Conservation (phyloP, 2,797 vertebrate genomes). For the Centropyge bicolor region DNA sequence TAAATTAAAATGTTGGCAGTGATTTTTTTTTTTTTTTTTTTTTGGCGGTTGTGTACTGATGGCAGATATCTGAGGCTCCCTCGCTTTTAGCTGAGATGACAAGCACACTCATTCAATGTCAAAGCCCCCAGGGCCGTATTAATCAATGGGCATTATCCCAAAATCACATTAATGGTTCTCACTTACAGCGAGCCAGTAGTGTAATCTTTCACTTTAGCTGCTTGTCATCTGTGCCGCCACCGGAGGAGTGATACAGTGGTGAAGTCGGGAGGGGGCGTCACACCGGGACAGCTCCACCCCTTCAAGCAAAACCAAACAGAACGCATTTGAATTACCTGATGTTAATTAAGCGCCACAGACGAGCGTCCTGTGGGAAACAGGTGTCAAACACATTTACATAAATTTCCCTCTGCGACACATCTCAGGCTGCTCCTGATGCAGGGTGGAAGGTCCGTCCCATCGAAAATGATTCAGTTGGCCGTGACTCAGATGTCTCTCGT, state of each 20-base stretch:
- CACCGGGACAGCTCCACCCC: slow-evolving; percentile 29
- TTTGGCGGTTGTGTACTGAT: slow-evolving; percentile 43
- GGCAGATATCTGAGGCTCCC: slow-evolving; percentile 62
- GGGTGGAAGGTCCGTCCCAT: slow-evolving; percentile 10
- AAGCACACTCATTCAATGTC: slow-evolving; percentile 72
- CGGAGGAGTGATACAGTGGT: slow-evolving; percentile 35
- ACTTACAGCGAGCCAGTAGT: slow-evolving; percentile 57
- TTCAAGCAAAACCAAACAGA: slow-evolving; percentile 42
- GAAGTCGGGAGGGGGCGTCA: slow-evolving; percentile 34
- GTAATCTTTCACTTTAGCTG: slow-evolving; percentile 69
- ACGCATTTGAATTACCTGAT: slow-evolving; percentile 48
- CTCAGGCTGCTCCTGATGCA: slow-evolving; percentile 44
- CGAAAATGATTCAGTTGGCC: slow-evolving; percentile 34
- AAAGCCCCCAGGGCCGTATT: slow-evolving; percentile 57
- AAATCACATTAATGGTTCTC: slow-evolving; percentile 77
- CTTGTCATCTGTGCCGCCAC: slow-evolving; percentile 52
- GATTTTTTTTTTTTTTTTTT: slow-evolving; percentile 8
- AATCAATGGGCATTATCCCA: slow-evolving; percentile 77
- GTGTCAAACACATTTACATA: slow-evolving; percentile 62
- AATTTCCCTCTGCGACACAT: slow-evolving; percentile 41
- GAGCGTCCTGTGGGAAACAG: slow-evolving; percentile 37
- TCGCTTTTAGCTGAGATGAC: slow-evolving; percentile 63
- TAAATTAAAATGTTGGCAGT: slow-evolving; percentile 67
- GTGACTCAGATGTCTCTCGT: slow-evolving; percentile 28
- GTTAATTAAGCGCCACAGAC: slow-evolving; percentile 61